Evolutionary conservation across 2,888 invertebrate genomes (phyloP), one percentile per base, ranked within the genome.

Genomic region (Caenorhabditis afra): DNA sequence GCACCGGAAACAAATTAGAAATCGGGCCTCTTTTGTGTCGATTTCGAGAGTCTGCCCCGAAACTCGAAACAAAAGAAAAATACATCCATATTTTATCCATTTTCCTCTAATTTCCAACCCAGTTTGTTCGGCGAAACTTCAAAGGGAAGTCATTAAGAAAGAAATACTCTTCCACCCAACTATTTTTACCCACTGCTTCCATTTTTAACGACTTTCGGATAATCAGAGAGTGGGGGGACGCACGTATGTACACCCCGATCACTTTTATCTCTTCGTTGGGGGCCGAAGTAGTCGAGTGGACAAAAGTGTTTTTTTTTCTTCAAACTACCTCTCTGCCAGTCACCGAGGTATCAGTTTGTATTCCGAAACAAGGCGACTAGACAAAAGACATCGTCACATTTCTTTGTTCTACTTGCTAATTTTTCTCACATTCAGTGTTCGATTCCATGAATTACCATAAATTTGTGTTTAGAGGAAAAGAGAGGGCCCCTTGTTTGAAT

Each of bases 161-260:
- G 29, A 29, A 3, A 29, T 47, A 22, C 57, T 55, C 47, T n/a
- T 23, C 67, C 44, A 39, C 39, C 41, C 59, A 55, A 55, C 59
- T 23, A 53, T 62, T 47, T 57, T 47, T 71, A 61, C 57, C 71
- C 53, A 45, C 59, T 57, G 11, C 50, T 64, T 12, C 49, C 14
- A 57, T 53, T 70, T 68, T 70, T 70, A 70, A 71, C 57, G 71
- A 71, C 57, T 57, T 37, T 39, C 57, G 64, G 57, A 71, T 62
- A 62, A 71, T 71, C 55, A 62, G 35, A 50, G 39, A 39, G 41
- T 10, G 41, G 23, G 41, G 35, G 35, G 45, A 29, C 23, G 50
- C 11, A 20, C 11, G 23, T 18, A 20, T 16, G 10, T 2, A 10
- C 16, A 45, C 12, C 20, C 39, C 37, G 70, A 62, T 55, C 29